Evolutionary conservation across 2,888 invertebrate genomes (phyloP).

Genomic region (Drosophila hamatofila): DNA sequence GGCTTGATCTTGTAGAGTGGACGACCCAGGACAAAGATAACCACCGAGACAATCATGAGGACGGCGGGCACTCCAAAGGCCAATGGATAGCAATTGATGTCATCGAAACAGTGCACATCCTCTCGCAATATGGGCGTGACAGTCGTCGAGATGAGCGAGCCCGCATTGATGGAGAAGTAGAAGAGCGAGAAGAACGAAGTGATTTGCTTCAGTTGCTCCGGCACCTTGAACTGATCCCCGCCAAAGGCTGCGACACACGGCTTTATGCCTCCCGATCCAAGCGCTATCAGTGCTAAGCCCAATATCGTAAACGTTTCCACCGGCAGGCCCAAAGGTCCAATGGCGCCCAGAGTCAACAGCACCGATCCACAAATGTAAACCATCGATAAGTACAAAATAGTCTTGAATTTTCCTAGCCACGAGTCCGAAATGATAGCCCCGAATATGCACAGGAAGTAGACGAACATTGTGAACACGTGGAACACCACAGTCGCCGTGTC

Average conservation of each 20-base stretch:
- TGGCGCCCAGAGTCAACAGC: conserved; percentile 87
- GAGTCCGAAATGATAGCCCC: conserved; percentile 93
- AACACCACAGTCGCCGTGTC: conserved; percentile 90
- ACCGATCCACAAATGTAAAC: conserved; percentile 90
- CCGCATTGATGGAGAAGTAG: conserved; percentile 97
- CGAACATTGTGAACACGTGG: conserved; percentile 90
- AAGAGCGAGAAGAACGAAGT: conserved; percentile 96
- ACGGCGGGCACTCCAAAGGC: conserved; percentile 96
- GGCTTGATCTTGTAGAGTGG: conserved; percentile 91
- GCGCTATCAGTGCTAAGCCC: conserved; percentile 91
- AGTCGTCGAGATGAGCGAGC: conserved; percentile 94
- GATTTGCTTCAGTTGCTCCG: conserved; percentile 92
- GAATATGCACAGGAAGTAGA: conserved; percentile 91
- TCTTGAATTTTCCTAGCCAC: conserved; percentile 91
- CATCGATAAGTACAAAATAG: conserved; percentile 90
- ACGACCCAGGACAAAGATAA: conserved; percentile 93
- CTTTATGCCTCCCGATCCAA: conserved; percentile 98
- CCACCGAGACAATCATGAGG: conserved; percentile 92
- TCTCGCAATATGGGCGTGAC: conserved; percentile 94
- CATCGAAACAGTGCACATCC: conserved; percentile 91
- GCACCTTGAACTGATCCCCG: conserved; percentile 95
- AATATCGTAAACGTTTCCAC: conserved; percentile 87
- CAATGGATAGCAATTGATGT: conserved; percentile 91
- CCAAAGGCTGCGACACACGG: conserved; percentile 98
- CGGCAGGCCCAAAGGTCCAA: conserved; percentile 86